Conservation (phyloP, 2,888 invertebrate genomes). For the Acanthococcus lagerstroemiae region DNA sequence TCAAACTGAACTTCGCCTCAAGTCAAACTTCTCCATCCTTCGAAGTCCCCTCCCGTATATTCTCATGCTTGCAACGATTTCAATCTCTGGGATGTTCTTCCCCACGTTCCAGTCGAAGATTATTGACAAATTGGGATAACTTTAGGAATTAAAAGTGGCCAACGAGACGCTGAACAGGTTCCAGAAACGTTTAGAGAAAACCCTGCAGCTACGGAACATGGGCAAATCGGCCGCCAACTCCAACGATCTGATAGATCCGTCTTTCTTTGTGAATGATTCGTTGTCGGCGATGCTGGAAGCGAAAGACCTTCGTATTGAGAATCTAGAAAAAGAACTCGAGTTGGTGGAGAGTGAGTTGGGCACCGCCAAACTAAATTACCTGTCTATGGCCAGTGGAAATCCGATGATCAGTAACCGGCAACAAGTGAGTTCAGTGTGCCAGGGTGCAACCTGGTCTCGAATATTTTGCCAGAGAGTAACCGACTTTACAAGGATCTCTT, state of each 20-base stretch:
- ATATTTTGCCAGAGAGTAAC: too few relatives aligned
- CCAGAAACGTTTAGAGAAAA: constrained; percentile 67
- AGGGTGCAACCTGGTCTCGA: too few relatives aligned
- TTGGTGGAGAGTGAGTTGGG: constrained; percentile 68
- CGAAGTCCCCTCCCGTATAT: too few relatives aligned
- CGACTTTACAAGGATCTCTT: too few relatives aligned
- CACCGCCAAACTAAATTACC: constrained; percentile 40
- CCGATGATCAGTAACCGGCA: neutral
- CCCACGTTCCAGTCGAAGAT: too few relatives aligned
- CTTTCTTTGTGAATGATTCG: constrained; percentile 43
- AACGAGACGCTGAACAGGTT: constrained; percentile 74
- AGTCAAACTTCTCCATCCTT: too few relatives aligned
- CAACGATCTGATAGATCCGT: constrained; percentile 6
- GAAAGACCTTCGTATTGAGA: constrained; percentile 77
- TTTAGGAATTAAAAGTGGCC: constrained; percentile 75
- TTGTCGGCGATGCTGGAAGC: constrained; percentile 70
- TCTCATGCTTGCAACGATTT: too few relatives aligned
- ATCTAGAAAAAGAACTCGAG: constrained; percentile 73
- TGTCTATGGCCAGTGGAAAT: neutral
- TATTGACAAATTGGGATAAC: too few relatives aligned
- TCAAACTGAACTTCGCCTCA: too few relatives aligned
- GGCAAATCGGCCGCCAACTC: neutral
- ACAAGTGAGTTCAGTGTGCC: constrained; percentile 8
- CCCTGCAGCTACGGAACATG: constrained; percentile 50
- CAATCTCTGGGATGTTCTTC: too few relatives aligned